Conservation (phyloP, 2,888 invertebrate genomes). For the Stenodera caucasica region DNA sequence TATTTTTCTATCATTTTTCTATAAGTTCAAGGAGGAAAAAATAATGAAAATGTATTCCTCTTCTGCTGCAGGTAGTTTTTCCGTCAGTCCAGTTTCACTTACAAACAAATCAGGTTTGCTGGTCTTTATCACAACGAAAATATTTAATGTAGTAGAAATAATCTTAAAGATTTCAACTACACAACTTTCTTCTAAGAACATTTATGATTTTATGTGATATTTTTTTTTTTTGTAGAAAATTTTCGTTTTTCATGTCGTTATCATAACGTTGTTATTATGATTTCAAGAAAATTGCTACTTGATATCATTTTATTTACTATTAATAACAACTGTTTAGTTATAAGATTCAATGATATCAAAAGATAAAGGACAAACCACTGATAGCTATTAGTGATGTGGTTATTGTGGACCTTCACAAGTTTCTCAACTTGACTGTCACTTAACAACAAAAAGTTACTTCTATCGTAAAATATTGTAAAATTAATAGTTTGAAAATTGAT, state of each 20-base stretch:
- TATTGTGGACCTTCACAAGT: constrained; percentile 9
- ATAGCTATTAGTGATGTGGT: constrained; percentile 16
- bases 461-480: neutral
- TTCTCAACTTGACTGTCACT: neutral
- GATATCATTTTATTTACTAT: constrained; percentile 11
- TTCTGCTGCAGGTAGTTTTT: neutral
- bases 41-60: neutral
- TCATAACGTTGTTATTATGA: constrained; percentile 8
- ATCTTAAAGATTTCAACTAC: constrained; percentile 10
- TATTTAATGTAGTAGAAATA: constrained; percentile 24
- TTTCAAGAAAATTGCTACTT: constrained; percentile 12
- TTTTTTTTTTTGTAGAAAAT: neutral
- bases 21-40: neutral
- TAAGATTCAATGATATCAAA: constrained; percentile 13
- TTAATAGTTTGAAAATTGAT: neutral
- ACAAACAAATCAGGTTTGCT: constrained; percentile 2
- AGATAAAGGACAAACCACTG: constrained; percentile 15
- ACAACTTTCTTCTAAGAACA: constrained; percentile 8
- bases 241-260: neutral
- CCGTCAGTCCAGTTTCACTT: neutral
- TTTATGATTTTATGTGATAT: constrained; percentile 7
- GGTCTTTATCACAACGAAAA: constrained; percentile 11
- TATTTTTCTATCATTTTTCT: neutral
- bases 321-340: constrained; percentile 15
- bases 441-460: neutral